phyloP scores from a whole-genome alignment of 2,113 vertebrate genomes.

The Sinocyclocheilus anophthalmus region DNA sequence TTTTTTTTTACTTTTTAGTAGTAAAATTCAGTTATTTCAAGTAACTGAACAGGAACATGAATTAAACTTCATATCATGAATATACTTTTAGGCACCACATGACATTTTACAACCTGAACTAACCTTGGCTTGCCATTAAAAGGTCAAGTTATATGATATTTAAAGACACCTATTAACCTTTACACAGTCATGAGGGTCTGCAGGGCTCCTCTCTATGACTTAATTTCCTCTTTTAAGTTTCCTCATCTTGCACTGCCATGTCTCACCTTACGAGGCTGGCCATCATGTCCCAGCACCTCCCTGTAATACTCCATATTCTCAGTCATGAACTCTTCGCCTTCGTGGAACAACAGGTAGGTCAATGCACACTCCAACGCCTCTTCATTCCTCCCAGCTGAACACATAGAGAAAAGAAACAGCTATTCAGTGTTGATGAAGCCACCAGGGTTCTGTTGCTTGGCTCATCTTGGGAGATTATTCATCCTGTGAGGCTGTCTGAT shows the following conservation, averaged over 20 bases:
- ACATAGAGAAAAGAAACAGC: not conserved
- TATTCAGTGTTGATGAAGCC: slow-evolving; percentile 3
- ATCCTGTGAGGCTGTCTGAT: not conserved
- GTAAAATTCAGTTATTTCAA: no score
- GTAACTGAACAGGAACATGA: no score
- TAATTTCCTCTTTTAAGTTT: not conserved
- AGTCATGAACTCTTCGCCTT: slow-evolving; percentile 83
- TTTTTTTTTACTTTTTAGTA: no score
- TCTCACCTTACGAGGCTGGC: slow-evolving; percentile 71
- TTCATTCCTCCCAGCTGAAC: slow-evolving; percentile 76
- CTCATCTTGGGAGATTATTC: slow-evolving; percentile 23
- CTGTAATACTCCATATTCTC: slow-evolving; percentile 85
- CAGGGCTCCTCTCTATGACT: not conserved
- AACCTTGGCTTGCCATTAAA: no score
- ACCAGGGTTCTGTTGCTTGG: slow-evolving; percentile 9
- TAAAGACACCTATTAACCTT: no score
- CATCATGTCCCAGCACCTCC: slow-evolving; percentile 74
- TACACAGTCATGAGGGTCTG: not conserved
- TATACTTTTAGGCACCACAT: no score
- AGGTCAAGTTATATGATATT: no score
- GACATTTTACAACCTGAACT: no score
- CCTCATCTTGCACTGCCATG: not conserved
- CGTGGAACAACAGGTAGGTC: slow-evolving; percentile 89
- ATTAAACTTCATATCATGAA: no score
- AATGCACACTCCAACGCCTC: slow-evolving; percentile 85